Evolutionary conservation across 2,113 vertebrate genomes (phyloP).

Genomic region (Cichladusa arquata): DNA sequence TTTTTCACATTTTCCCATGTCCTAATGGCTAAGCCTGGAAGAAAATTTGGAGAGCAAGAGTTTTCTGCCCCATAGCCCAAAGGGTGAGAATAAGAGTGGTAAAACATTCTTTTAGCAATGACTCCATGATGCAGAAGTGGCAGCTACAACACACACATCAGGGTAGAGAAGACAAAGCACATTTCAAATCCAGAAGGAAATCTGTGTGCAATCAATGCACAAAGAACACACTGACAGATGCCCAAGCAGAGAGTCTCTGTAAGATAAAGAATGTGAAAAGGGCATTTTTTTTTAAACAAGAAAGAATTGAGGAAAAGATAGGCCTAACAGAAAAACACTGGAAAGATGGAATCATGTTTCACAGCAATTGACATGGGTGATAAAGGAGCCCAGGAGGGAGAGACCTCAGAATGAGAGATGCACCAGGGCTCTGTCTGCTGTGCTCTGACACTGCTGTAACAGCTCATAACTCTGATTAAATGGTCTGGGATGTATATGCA

Average conservation of each 20-base stretch:
- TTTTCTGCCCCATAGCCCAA: not conserved
- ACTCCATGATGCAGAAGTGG: not conserved
- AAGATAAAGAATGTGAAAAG: constrained; percentile 4
- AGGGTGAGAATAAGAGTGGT: not conserved
- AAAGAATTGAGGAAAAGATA: not conserved
- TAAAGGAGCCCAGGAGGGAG: not conserved
- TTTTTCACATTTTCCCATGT: not conserved
- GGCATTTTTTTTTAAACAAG: not conserved
- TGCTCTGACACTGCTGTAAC: not conserved
- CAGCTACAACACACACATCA: not conserved
- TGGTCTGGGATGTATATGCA: not conserved
- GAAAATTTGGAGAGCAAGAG: not conserved
- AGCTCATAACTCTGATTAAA: not conserved
- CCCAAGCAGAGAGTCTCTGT: not conserved
- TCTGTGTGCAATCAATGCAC: not conserved
- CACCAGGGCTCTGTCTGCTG: not conserved
- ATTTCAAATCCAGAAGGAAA: not conserved
- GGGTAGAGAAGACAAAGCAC: not conserved
- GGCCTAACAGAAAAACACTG: not conserved
- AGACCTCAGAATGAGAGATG: not conserved
- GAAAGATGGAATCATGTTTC: not conserved
- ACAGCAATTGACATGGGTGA: not conserved
- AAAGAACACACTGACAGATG: not conserved
- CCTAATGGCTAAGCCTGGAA: not conserved
- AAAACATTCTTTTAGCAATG: not conserved